Conservation (phyloP, 2,888 invertebrate genomes). For the Anthophora plumipes region DNA sequence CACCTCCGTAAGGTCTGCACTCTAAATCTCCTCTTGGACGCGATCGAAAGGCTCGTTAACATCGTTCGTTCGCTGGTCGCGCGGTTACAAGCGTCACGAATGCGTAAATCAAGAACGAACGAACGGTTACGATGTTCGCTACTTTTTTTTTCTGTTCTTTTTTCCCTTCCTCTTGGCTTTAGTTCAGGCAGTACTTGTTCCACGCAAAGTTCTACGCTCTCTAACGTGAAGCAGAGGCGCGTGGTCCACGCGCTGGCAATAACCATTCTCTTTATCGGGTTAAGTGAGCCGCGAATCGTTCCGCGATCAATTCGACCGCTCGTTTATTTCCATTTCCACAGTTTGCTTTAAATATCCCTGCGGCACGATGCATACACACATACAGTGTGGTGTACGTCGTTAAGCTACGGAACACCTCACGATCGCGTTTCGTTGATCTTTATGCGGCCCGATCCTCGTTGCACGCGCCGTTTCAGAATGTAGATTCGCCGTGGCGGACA, state of each 20-base stretch:
- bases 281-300: conserved; percentile 41
- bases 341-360: conserved; percentile 20
- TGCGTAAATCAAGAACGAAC: conserved; percentile 37
- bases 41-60: conserved; percentile 12
- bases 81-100: conserved; percentile 2
- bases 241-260: conserved; percentile 18
- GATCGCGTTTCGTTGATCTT: conserved; percentile 32
- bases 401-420: conserved; percentile 34
- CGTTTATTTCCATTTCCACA: conserved; percentile 42
- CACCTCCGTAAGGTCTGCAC: neutral
- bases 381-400: conserved; percentile 22
- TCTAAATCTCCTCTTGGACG: conserved; percentile 4
- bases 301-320: conserved; percentile 43
- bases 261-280: conserved; percentile 51
- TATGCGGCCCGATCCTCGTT: conserved; percentile 34
- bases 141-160: no score
- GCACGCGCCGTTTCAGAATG: conserved; percentile 37
- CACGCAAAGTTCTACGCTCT: conserved; percentile 6
- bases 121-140: conserved; percentile 10
- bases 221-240: neutral
- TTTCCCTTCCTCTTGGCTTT: no score
- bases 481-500: conserved; percentile 38
- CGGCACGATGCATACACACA: neutral
- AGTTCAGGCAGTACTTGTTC: neutral
- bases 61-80: neutral